Base-by-base conservation (phyloP, 1,140 invertebrate genomes). In the Papilio xuthus region DNA sequence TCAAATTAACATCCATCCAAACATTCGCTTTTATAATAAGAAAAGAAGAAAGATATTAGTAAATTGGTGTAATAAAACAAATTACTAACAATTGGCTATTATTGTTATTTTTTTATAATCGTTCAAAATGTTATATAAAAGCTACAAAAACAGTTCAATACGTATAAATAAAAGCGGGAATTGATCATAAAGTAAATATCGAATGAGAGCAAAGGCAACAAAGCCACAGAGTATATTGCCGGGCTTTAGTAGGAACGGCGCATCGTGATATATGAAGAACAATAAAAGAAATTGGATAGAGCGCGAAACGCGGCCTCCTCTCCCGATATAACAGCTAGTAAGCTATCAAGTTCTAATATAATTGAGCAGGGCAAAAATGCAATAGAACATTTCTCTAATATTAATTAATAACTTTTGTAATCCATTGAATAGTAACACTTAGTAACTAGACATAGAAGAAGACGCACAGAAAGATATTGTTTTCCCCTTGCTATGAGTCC, bases 221-320 rank as follows among this genome's bases (percentile, higher is more conserved):
- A 67, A 67, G 60, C 60, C 60, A 32, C 60, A 4, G 60, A 67
- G 41, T 50, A 71, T 71, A 73, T 73, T 73, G 41, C 20, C 20
- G 13, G 71, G 71, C 26, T 73, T 73, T 47, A 47, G 71, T 47
- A 18, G 42, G 37, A 56, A 56, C 50, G 53, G 32, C 44, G 50
- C 50, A 42, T 63, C 74, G 32, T 26, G 28, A 76, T 76, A 20
- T 41, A 73, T 73, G 53, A 76, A 60, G 32, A 76, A 76, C 53
- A 42, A 76, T 76, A 76, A 76, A 76, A 76, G 37, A 76, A 76
- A 76, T 76, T 76, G 74, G 74, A 76, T 76, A 41, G 74, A 28
- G 44, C 44, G 44, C 23, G 41, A 23, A 47, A 60, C 32, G 53
- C 74, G 74, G 37, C 47, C 32, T 15, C 73, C 47, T 26, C 47